Conservation (phyloP, 2,797 vertebrate species). For the Acrocephalus scirpaceus region DNA sequence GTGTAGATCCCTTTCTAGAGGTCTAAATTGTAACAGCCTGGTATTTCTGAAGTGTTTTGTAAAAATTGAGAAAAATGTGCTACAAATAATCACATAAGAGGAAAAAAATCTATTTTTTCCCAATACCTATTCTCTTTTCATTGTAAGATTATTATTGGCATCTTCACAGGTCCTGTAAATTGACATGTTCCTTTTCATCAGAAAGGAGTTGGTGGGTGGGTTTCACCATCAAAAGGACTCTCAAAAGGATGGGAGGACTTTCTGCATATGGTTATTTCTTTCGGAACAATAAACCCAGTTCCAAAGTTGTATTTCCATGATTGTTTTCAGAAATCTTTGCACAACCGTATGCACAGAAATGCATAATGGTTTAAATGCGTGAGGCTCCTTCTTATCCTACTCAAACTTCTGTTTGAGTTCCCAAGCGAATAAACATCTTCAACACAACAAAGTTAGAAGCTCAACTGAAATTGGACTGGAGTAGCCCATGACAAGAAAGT, state of each 20-base stretch:
- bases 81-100: background rate
- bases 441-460: background rate
- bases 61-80: background rate
- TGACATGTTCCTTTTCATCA: background rate
- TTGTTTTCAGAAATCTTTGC: background rate
- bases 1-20: background rate
- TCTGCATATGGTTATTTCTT: background rate
- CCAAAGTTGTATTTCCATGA: background rate
- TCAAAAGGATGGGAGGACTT: background rate
- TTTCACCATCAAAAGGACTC: background rate
- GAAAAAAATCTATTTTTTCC: fast-evolving
- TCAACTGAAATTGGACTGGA: background rate
- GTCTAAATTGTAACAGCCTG: background rate
- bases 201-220: background rate
- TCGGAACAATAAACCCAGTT: background rate
- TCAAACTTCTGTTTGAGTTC: background rate
- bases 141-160: background rate
- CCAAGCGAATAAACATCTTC: background rate
- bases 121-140: background rate
- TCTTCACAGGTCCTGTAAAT: background rate
- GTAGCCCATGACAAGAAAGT: background rate
- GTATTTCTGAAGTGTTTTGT: background rate
- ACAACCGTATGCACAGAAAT: background rate
- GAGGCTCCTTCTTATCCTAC: background rate
- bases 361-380: background rate